Conservation (phyloP, 1,140 invertebrate species). For the Drosophila kohkoa region DNA sequence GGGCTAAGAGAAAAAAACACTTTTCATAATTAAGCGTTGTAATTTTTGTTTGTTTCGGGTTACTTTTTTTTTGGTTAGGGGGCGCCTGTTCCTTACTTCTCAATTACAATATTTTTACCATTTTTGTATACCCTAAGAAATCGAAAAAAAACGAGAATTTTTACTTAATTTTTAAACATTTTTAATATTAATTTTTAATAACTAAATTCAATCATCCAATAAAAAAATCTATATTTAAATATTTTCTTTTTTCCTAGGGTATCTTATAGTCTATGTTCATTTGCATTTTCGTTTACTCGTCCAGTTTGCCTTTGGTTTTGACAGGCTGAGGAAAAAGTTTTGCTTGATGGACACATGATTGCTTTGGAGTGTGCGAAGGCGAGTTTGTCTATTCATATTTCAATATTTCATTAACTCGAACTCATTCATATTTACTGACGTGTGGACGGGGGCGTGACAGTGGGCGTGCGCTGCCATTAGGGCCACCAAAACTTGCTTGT, state of each 20-base stretch:
- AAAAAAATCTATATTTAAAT: background rate
- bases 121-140: background rate
- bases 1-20: conserved; percentile 56
- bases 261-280: background rate
- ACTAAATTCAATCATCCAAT: background rate
- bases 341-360: conserved; percentile 67
- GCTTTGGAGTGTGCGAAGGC: conserved; percentile 32
- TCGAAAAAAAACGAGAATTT: background rate
- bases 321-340: conserved; percentile 27
- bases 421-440: conserved; percentile 33
- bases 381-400: conserved; percentile 59
- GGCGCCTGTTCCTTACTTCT: conserved; percentile 6
- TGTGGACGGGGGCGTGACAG: background rate
- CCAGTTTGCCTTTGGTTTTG: conserved; percentile 31
- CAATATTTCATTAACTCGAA: conserved; percentile 56
- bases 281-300: background rate
- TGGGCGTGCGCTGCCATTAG: conserved; percentile 31
- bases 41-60: conserved; percentile 72
- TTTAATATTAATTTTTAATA: background rate
- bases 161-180: background rate
- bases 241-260: conserved; percentile 4
- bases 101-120: conserved; percentile 39
- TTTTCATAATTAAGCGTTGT: conserved; percentile 80
- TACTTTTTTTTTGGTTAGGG: conserved; percentile 17
- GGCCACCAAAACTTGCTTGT: background rate